phyloP scores from a whole-genome alignment of 2,113 vertebrate species.

The Seriola aureovittata region DNA sequence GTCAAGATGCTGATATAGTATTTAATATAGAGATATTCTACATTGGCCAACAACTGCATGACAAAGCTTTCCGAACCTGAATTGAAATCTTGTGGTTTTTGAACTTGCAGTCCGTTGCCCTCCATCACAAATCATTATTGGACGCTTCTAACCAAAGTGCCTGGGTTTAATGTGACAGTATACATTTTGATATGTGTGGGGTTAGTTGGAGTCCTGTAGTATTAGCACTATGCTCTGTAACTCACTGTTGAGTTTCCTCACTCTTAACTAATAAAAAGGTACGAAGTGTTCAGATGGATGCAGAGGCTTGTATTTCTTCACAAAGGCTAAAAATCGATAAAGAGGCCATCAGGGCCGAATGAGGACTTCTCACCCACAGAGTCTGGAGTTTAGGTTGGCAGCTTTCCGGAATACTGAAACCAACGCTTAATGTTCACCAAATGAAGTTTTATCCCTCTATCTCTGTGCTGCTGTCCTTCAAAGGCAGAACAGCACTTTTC shows the following conservation, averaged over 20 bases:
- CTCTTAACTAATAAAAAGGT: not conserved
- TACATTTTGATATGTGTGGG: not conserved
- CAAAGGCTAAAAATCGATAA: conserved; percentile 37
- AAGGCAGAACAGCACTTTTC: conserved; percentile 9
- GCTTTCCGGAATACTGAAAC: conserved; percentile 39
- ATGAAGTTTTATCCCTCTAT: conserved; percentile 22
- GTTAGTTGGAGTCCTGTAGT: not conserved
- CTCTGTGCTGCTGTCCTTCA: conserved; percentile 16
- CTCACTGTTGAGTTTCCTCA: not conserved
- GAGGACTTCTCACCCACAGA: conserved; percentile 50
- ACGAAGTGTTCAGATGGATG: conserved; percentile 22
- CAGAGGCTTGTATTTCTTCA: conserved; percentile 49
- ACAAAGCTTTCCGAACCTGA: not conserved
- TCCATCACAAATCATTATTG: no score
- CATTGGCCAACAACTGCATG: not conserved
- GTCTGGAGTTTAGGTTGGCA: conserved; percentile 66
- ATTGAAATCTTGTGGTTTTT: not conserved
- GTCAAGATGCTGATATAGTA: not conserved
- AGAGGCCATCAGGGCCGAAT: conserved; percentile 17
- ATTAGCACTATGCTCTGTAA: not conserved
- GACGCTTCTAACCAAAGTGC: not conserved
- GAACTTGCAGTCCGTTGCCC: no score
- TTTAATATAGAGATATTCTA: not conserved
- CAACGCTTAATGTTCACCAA: conserved; percentile 21
- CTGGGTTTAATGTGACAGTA: not conserved